Evolutionary conservation across 2,888 invertebrate species (phyloP).

Genomic region (Camptogramma bilineatum): DNA sequence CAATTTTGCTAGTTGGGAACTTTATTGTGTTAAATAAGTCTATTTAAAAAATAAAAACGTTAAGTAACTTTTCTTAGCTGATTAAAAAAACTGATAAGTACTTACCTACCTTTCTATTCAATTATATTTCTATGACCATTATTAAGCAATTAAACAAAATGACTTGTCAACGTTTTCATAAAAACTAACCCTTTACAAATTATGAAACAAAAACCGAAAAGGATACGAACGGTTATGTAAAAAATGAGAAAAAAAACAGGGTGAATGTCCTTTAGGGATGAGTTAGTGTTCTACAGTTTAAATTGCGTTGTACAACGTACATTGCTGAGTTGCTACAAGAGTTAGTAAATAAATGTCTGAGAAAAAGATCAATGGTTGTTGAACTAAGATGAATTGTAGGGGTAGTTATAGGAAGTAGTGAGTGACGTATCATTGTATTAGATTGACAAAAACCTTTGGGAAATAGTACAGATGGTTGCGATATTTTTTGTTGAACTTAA

Average conservation of each 20-base stretch:
- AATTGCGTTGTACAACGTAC: slow-evolving; percentile 16
- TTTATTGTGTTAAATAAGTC: too few species aligned
- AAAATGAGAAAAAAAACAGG: slow-evolving; percentile 61
- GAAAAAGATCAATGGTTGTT: slow-evolving; percentile 11
- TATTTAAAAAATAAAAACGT: too few species aligned
- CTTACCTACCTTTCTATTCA: neutral
- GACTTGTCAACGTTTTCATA: slow-evolving; percentile 71
- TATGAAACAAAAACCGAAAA: slow-evolving; percentile 71
- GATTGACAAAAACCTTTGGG: slow-evolving; percentile 19
- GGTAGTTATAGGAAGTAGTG: slow-evolving; percentile 57
- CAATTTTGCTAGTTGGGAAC: too few species aligned
- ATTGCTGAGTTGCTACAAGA: slow-evolving; percentile 17
- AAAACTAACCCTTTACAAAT: slow-evolving; percentile 72
- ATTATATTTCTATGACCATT: slow-evolving; percentile 9
- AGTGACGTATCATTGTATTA: too few species aligned
- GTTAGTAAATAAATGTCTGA: neutral
- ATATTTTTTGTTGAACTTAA: slow-evolving; percentile 21
- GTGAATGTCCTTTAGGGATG: slow-evolving; percentile 69
- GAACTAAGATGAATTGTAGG: neutral
- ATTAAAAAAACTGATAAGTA: neutral
- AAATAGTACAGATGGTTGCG: slow-evolving; percentile 35
- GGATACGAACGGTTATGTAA: slow-evolving; percentile 68
- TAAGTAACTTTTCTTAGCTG: neutral
- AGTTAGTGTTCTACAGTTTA: slow-evolving; percentile 50
- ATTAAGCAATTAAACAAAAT: slow-evolving; percentile 68